Base-by-base conservation (phyloP, 1,140 invertebrate species). In the Olivierus martensii region DNA sequence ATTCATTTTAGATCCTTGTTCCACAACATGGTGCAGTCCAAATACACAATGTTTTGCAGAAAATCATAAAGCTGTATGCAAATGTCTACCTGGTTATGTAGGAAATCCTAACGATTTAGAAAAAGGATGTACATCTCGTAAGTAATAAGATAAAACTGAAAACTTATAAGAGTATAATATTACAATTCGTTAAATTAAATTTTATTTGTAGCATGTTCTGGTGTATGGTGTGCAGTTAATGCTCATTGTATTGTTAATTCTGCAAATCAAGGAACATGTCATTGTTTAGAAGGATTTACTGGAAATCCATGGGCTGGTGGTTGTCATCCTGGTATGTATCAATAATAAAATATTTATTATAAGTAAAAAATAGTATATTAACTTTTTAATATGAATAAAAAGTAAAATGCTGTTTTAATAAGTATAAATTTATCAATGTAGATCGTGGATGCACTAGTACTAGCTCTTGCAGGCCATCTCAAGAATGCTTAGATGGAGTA, bases 271-370 rank as follows among this genome's bases (percentile, higher is more conserved):
- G 84, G 86, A 14, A 88, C 86, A 2, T 93, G 88, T 64, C 83
- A 84, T 64, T 93, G 88, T 63, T 74, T 80, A 4, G 81, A 85
- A 66, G 86, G 87, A 36, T 84, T 81, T 63, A 77, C 80, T 39
- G 88, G 88, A 2, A 91, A 92, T 71, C 86, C 88, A 17, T 92
- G 91, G 73, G 84, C 87, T 7, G 88, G 88, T 28, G 88, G 87
- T 34, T 93, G 88, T 67, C 49, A 49, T 28, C 60, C 62, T 22
- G 56, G 56, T 58, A 48, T 55, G 22, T 11, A 4, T 43, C 38
- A 12, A n/a, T 28, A 28, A 28, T 28, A 9, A 28, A 28, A 28
- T 28, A 28, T 28, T 28, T 28, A 28, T 28, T 4, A 28, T 6
- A 6, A 28, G 2, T 28, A 28, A 4, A 28, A 9, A 28, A 28